Conservation (phyloP, 2,797 vertebrate species). For the Gymnothorax reevesii region DNA sequence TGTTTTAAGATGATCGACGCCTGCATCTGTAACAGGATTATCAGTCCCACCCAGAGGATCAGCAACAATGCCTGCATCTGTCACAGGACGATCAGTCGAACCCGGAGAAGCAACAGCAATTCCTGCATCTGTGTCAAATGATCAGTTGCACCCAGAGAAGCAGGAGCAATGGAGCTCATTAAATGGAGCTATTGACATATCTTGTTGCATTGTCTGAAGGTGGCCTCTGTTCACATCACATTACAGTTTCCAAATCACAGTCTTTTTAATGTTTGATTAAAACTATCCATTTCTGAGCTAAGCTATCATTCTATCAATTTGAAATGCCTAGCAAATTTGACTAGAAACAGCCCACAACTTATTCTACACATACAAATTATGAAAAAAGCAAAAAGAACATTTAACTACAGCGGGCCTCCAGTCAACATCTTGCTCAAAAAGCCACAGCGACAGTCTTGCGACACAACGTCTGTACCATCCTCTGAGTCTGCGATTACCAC, state of each 20-base stretch:
- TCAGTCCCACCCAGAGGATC: no score
- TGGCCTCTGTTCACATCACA: no score
- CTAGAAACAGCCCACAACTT: not conserved
- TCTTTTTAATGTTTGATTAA: not conserved
- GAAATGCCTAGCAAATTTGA: not conserved
- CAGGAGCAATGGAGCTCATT: not conserved
- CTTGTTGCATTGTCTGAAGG: no score
- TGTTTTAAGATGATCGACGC: no score
- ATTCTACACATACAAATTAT: not conserved
- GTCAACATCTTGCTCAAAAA: not conserved
- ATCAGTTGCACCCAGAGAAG: not conserved
- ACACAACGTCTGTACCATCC: not conserved
- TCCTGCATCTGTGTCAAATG: no score
- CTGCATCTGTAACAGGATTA: no score
- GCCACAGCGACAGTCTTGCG: not conserved
- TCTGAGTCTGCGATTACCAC: not conserved
- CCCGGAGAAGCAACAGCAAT: no score
- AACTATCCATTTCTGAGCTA: not conserved
- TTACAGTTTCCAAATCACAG: no score
- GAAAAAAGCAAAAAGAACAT: not conserved
- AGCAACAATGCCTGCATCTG: no score
- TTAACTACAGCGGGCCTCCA: not conserved
- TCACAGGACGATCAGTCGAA: no score
- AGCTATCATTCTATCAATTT: not conserved
- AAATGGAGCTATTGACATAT: not conserved